phyloP scores from a whole-genome alignment of 2,888 invertebrate genomes.

The Myathropa florea region DNA sequence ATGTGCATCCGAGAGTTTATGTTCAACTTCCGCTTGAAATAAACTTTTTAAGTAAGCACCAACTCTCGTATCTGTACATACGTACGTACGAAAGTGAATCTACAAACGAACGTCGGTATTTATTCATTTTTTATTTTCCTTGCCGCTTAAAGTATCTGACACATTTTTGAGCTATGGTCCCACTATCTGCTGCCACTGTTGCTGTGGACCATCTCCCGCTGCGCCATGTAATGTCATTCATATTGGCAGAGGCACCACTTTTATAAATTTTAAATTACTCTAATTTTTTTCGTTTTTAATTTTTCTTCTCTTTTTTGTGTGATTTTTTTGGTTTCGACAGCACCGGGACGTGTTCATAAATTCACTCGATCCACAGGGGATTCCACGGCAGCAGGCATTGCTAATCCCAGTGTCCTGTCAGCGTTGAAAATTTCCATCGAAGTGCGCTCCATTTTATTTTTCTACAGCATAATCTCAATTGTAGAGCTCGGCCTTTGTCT shows the following conservation, averaged over 20 bases:
- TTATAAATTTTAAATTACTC: conserved; percentile 59
- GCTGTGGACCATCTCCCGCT: not conserved
- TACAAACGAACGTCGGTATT: not conserved
- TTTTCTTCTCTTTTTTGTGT: not conserved
- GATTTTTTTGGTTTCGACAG: conserved; percentile 9
- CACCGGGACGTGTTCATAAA: conserved; percentile 52
- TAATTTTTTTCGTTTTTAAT: not conserved
- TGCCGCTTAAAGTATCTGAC: conserved; percentile 48
- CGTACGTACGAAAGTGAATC: not conserved
- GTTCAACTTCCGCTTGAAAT: conserved; percentile 68
- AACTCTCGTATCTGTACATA: not conserved
- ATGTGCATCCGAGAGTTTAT: conserved; percentile 66
- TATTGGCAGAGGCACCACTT: conserved; percentile 54
- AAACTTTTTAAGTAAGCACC: conserved; percentile 62
- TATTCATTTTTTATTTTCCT: conserved; percentile 26
- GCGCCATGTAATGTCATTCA: conserved; percentile 43
- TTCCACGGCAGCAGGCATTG: conserved; percentile 24
- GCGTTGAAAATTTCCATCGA: conserved; percentile 21
- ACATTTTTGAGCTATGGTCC: conserved; percentile 51
- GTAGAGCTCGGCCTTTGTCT: conserved; percentile 51
- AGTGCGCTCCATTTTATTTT: conserved; percentile 46
- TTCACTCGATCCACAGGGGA: conserved; percentile 42
- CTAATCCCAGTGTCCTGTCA: conserved; percentile 52
- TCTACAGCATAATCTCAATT: conserved; percentile 40
- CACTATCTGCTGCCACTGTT: conserved; percentile 19